These are phyloP conservation scores for Iphiclides podalirius DNA, from an alignment of 2,888 invertebrate genomes.

Conservation along the genomic window DNA sequence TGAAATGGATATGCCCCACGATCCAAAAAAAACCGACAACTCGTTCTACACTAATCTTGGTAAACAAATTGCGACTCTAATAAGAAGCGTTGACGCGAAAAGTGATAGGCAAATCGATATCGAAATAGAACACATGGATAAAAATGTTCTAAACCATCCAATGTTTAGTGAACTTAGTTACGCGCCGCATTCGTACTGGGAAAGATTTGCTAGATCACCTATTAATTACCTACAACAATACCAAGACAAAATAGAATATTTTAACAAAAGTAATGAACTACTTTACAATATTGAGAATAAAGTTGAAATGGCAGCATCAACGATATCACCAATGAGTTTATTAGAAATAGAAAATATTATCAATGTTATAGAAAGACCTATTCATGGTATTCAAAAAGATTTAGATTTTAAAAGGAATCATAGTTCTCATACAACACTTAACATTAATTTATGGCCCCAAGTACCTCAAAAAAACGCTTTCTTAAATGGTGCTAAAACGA, in stretches of 20 bases:
- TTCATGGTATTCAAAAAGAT: conserved; percentile 26
- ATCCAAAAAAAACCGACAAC: no score
- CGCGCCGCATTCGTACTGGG: conserved; percentile 59
- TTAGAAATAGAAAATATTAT: conserved; percentile 63
- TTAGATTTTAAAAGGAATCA: conserved; percentile 28
- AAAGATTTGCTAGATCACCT: conserved; percentile 63
- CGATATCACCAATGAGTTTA: conserved; percentile 44
- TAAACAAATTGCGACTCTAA: conserved; percentile 63
- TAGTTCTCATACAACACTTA: conserved; percentile 38
- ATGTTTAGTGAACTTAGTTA: conserved; percentile 47
- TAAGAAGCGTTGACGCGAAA: conserved; percentile 49
- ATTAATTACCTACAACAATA: conserved; percentile 34
- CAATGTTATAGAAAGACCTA: conserved; percentile 41
- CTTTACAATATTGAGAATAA: conserved; percentile 60
- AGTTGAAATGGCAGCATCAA: conserved; percentile 50
- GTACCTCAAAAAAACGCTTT: conserved; percentile 11
- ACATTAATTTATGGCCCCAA: conserved; percentile 49
- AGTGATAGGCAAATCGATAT: conserved; percentile 44
- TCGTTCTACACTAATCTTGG: conserved; percentile 59
- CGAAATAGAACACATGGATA: conserved; percentile 38
- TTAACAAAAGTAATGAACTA: conserved; percentile 50
- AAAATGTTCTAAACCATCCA: conserved; percentile 34
- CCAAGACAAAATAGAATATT: conserved; percentile 36
- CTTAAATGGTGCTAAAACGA: conserved; percentile 5
- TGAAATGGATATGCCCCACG: conserved; percentile 16